Conservation (phyloP, 1,140 invertebrate genomes). For the Diorhabda elongata region DNA sequence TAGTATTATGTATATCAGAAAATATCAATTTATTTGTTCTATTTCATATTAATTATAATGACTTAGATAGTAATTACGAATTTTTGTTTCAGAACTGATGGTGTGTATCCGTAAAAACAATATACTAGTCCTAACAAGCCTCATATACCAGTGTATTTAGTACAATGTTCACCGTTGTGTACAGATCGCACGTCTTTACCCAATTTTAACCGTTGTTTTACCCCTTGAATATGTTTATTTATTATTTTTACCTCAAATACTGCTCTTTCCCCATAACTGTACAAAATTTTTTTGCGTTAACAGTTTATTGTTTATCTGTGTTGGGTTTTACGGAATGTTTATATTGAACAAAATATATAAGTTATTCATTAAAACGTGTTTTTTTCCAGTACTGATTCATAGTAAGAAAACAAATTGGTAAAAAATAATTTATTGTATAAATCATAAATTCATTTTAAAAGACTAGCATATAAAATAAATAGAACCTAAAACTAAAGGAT, state of each 20-base stretch:
- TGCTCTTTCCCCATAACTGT: slow-evolving; percentile 28
- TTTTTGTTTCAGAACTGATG: slow-evolving; percentile 42
- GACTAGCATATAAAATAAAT: neutral
- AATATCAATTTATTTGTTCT: neutral
- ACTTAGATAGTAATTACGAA: neutral
- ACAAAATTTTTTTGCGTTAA: slow-evolving; percentile 42
- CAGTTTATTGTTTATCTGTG: slow-evolving; percentile 46
- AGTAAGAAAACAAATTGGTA: neutral
- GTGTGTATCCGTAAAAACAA: slow-evolving; percentile 35
- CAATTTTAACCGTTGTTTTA: slow-evolving; percentile 25
- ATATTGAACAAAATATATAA: slow-evolving; percentile 38
- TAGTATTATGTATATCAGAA: neutral
- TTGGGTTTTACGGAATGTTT: slow-evolving; percentile 49
- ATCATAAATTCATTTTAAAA: neutral
- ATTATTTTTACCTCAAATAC: slow-evolving; percentile 35
- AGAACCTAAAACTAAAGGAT: neutral
- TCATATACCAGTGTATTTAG: slow-evolving; percentile 43
- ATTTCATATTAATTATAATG: too few relatives aligned
- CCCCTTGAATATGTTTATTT: slow-evolving; percentile 26
- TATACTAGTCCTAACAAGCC: slow-evolving; percentile 46
- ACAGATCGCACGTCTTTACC: slow-evolving; percentile 40
- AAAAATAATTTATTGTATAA: neutral
- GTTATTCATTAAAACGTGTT: slow-evolving; percentile 16
- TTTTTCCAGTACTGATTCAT: neutral
- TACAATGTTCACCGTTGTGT: slow-evolving; percentile 46